These are phyloP conservation scores for Pristionchus arcanus DNA, from an alignment of 2,888 invertebrate genomes.

Conservation along the genomic window DNA sequence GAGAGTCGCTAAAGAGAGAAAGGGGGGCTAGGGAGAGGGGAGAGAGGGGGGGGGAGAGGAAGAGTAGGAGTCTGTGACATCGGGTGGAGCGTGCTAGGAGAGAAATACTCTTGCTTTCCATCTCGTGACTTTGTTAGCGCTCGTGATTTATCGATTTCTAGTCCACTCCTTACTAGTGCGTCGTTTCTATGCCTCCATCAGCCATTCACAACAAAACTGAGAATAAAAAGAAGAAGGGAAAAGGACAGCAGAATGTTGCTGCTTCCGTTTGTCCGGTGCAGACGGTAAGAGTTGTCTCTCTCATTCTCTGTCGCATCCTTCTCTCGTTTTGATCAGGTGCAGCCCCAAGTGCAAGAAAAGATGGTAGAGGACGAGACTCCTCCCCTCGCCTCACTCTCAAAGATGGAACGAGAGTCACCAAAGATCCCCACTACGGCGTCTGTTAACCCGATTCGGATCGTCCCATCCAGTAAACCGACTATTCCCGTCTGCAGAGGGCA, in stretches of 20 bases:
- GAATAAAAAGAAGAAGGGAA: constrained; percentile 46
- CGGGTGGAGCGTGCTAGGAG: too few species aligned
- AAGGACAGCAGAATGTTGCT: constrained; percentile 26
- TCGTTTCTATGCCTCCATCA: constrained; percentile 42
- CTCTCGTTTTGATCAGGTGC: constrained; percentile 55
- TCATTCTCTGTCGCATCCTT: background rate
- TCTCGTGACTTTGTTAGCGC: background rate
- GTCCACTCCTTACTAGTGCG: background rate
- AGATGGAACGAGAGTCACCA: constrained; percentile 40
- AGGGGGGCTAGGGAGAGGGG: too few species aligned
- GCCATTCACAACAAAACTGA: constrained; percentile 47
- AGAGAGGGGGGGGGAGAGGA: too few species aligned
- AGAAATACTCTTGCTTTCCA: too few species aligned
- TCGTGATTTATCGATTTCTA: constrained; percentile 43
- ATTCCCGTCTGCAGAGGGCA: constrained; percentile 62
- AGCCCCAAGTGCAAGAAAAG: constrained; percentile 52
- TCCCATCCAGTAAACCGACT: constrained; percentile 12
- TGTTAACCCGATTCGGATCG: constrained; percentile 31
- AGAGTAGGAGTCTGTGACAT: too few species aligned
- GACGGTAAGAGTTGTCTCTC: constrained; percentile 48
- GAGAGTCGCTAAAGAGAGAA: too few species aligned
- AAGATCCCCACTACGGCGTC: constrained; percentile 47
- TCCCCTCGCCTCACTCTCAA: background rate
- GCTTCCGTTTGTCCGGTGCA: constrained; percentile 47
- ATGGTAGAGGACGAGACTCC: constrained; percentile 42